Evolutionary conservation across 1,140 invertebrate species (phyloP).

Genomic region (Sesamia nonagrioides): DNA sequence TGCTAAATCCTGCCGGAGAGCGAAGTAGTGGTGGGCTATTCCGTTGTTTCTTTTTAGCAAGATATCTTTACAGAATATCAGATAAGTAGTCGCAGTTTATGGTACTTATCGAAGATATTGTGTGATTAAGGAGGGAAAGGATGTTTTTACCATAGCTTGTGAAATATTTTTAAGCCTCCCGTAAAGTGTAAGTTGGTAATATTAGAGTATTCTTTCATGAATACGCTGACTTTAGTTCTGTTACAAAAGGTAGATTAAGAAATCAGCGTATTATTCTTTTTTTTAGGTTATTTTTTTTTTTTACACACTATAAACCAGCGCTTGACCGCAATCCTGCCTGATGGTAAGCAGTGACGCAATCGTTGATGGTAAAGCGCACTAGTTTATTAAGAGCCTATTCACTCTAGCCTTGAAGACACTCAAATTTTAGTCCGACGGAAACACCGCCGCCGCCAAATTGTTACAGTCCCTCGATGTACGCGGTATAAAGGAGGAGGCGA

Average conservation of each 20-base stretch:
- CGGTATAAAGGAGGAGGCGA: too few relatives aligned
- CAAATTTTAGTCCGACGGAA: too few relatives aligned
- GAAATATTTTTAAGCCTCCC: slow-evolving; percentile 1
- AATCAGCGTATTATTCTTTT: background rate
- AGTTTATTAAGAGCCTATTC: too few relatives aligned
- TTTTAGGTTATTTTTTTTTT: too few relatives aligned
- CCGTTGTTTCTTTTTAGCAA: background rate
- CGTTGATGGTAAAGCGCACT: too few relatives aligned
- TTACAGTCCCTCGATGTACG: too few relatives aligned
- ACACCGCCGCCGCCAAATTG: too few relatives aligned
- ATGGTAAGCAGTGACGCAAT: too few relatives aligned
- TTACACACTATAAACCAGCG: too few relatives aligned
- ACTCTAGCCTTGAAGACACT: too few relatives aligned
- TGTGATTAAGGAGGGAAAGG: slow-evolving; percentile 18
- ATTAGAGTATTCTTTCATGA: background rate
- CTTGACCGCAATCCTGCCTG: too few relatives aligned
- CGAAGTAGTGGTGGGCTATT: background rate
- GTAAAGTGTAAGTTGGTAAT: background rate
- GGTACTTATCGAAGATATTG: slow-evolving; percentile 25
- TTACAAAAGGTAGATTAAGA: background rate
- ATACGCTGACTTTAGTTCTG: background rate
- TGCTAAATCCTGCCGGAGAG: slow-evolving; percentile 15
- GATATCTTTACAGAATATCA: slow-evolving; percentile 10
- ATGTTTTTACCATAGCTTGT: slow-evolving; percentile 11
- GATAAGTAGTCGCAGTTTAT: slow-evolving; percentile 25